Conservation (phyloP, 30 jellyfish, hydroid and myxozoan genomes). For the Nemopilema nomurai region DNA sequence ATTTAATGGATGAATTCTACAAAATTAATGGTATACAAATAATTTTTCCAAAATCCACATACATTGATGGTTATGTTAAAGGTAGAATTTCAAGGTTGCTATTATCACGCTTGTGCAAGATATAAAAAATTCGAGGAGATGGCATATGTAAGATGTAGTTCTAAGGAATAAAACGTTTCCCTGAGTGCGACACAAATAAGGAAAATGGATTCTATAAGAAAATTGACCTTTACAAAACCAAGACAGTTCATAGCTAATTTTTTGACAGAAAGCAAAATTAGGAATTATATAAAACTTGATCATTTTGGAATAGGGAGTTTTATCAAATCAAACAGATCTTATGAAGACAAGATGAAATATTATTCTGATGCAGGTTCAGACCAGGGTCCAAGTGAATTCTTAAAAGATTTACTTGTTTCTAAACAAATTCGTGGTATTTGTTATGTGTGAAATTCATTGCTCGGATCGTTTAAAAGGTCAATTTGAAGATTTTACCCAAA, state of each 20-base stretch:
- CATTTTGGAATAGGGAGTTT: too few relatives aligned
- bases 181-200: background rate
- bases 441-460: background rate
- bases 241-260: background rate
- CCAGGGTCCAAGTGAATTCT: background rate
- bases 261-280: background rate
- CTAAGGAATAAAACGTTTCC: background rate
- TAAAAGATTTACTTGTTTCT: background rate
- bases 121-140: background rate
- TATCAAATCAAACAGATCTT: background rate
- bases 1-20: background rate
- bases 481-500: slow-evolving; percentile 11
- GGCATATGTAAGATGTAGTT: background rate
- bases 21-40: background rate
- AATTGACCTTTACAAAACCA: background rate
- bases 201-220: background rate
- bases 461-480: background rate
- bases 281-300: too few relatives aligned
- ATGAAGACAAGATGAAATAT: background rate
- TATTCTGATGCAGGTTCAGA: background rate
- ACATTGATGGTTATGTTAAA: background rate
- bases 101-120: slow-evolving; percentile 4
- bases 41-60: background rate
- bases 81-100: slow-evolving; percentile 27
- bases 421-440: background rate